Conservation (phyloP, 2,888 invertebrate genomes). For the Ethmia dodecea region DNA sequence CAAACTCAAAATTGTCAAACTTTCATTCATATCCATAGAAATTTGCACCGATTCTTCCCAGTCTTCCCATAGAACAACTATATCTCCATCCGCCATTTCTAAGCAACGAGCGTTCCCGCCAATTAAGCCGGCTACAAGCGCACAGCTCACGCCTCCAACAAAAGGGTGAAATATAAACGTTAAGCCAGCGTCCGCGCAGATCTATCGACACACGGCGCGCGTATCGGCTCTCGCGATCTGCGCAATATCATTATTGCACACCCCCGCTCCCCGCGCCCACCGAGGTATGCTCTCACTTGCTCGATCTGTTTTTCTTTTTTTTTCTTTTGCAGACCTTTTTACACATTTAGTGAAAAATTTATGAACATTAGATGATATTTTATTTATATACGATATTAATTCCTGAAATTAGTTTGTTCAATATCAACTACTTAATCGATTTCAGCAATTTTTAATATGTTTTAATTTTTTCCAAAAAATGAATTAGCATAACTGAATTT, state of each 20-base stretch:
- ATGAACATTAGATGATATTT: too few species aligned
- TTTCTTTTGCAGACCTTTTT: too few species aligned
- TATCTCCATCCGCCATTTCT: constrained; percentile 20
- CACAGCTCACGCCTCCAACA: constrained; percentile 47
- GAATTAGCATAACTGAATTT: too few species aligned
- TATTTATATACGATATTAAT: too few species aligned
- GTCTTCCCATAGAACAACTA: constrained; percentile 1
- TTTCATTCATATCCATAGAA: not conserved
- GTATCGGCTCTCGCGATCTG: constrained; percentile 33
- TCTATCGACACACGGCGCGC: constrained; percentile 26
- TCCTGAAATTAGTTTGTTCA: too few species aligned
- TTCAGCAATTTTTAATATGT: too few species aligned
- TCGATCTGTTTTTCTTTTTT: not conserved
- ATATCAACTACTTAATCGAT: too few species aligned
- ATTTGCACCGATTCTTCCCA: too few species aligned
- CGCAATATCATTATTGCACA: constrained; percentile 61
- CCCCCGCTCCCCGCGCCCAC: constrained; percentile 24
- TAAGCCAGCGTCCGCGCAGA: constrained; percentile 23
- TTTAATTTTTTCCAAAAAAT: too few species aligned
- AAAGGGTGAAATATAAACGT: constrained; percentile 43
- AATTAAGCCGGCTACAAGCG: constrained; percentile 60
- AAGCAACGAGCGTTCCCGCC: constrained; percentile 40
- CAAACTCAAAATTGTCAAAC: not conserved
- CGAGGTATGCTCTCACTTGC: constrained; percentile 17
- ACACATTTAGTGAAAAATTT: too few species aligned